Conservation (phyloP, 2,888 invertebrate genomes). For the Dromius quadrimaculatus region DNA sequence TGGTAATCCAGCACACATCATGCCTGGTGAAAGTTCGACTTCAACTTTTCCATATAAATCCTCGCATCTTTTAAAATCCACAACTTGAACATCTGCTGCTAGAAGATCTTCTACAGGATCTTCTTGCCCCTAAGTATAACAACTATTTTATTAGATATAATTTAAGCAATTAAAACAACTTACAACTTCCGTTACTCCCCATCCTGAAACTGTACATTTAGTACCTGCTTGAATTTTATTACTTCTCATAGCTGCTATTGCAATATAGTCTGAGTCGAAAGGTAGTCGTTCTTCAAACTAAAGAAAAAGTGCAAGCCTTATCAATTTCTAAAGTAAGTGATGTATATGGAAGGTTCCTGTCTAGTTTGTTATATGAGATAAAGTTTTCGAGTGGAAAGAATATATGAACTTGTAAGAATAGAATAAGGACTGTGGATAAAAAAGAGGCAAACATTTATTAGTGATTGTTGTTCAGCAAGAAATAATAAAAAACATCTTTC, state of each 20-base stretch:
- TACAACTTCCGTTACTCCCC: slow-evolving; percentile 57
- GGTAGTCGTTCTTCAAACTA: slow-evolving; percentile 36
- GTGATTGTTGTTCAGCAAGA: too few species aligned
- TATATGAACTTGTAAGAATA: too few species aligned
- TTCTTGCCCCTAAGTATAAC: slow-evolving; percentile 53
- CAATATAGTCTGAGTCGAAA: slow-evolving; percentile 50
- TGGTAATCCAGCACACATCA: slow-evolving; percentile 57
- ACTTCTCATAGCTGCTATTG: slow-evolving; percentile 52
- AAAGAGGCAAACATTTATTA: too few species aligned
- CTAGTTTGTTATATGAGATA: too few species aligned
- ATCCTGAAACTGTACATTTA: slow-evolving; percentile 56
- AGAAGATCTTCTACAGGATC: slow-evolving; percentile 54
- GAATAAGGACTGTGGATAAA: too few species aligned
- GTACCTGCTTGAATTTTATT: slow-evolving; percentile 48
- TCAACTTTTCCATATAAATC: slow-evolving; percentile 53
- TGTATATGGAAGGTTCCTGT: too few species aligned
- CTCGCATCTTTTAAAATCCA: slow-evolving; percentile 55
- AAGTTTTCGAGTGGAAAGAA: too few species aligned
- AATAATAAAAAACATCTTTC: too few species aligned
- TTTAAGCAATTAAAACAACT: slow-evolving; percentile 25
- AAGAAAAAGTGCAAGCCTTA: background rate
- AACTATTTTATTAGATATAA: slow-evolving; percentile 1
- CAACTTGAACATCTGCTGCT: slow-evolving; percentile 55
- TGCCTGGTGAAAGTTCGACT: slow-evolving; percentile 53
- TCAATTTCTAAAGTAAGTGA: too few species aligned